A percentile compares a stretch with the other conserved stretches of the same genome.
Conservation (phyloP, 2,797 vertebrate species). For the Pseudomugil gertrudae region DNA sequence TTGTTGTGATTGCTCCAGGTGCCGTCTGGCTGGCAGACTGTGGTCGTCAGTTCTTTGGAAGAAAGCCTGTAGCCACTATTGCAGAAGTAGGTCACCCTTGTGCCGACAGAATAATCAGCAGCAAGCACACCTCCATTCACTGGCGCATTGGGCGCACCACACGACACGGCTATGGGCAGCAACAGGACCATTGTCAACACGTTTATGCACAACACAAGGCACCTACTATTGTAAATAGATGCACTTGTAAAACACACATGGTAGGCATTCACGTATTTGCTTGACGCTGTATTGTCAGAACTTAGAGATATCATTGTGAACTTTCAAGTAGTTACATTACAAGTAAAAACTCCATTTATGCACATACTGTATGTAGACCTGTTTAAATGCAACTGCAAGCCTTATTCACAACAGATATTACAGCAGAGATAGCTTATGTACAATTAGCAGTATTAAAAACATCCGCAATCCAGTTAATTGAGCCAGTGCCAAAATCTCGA, state of each 20-base stretch:
- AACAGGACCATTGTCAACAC: conserved; percentile 39
- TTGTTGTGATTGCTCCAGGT: conserved; percentile 99
- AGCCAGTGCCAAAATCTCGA: conserved; percentile 1
- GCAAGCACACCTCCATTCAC: conserved; percentile 93
- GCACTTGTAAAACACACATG: conserved; percentile 13
- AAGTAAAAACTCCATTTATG: conserved; percentile 6
- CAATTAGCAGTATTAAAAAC: conserved; percentile 35
- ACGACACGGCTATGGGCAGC: conserved; percentile 89
- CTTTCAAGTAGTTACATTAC: conserved; percentile 8
- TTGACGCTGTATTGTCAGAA: background rate
- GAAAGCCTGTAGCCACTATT: conserved; percentile 94
- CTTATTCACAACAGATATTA: conserved; percentile 5
- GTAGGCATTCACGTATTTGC: conserved; percentile 10
- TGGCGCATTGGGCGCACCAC: conserved; percentile 92
- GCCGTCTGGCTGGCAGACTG: conserved; percentile 94
- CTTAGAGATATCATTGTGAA: background rate
- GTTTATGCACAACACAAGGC: conserved; percentile 37
- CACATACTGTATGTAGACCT: background rate
- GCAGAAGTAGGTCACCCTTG: conserved; percentile 96
- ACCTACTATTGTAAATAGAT: conserved; percentile 14
- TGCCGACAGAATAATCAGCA: conserved; percentile 95
- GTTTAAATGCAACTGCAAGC: conserved; percentile 6
- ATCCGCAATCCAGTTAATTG: conserved; percentile 7
- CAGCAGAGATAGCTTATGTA: conserved; percentile 21
- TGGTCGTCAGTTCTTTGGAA: conserved; percentile 95